A percentile compares a stretch with the other conserved stretches of the same genome.
Evolutionary conservation across 2,888 invertebrate species (phyloP).

Genomic region (Galerucella nymphaeae): DNA sequence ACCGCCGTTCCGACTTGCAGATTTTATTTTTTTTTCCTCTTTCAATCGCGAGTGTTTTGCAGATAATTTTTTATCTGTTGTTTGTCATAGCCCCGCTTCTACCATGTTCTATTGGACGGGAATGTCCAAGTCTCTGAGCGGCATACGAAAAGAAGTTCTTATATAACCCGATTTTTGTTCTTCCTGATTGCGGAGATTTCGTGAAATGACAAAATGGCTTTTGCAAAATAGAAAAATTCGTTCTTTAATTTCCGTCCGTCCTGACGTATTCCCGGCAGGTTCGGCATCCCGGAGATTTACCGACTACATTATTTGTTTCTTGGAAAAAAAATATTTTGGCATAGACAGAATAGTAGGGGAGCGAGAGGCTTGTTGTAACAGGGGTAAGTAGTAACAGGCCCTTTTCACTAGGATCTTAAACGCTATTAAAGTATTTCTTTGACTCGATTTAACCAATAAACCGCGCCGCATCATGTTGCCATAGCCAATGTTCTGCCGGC

Average conservation of each 20-base stretch:
- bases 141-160: slow-evolving; percentile 5
- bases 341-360: too few species aligned
- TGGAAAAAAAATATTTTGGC: background rate
- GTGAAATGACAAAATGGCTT: slow-evolving; percentile 7
- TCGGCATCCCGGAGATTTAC: background rate
- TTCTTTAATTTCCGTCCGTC: slow-evolving; percentile 10
- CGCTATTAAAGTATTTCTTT: too few species aligned
- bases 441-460: too few species aligned
- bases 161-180: slow-evolving; percentile 14
- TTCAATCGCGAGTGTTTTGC: background rate
- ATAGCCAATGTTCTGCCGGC: too few species aligned
- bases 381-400: too few species aligned
- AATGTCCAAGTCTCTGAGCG: slow-evolving; percentile 8
- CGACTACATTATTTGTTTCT: background rate
- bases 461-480: too few species aligned
- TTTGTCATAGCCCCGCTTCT: background rate
- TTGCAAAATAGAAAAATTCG: slow-evolving; percentile 7
- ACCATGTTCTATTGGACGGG: background rate
- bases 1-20: background rate
- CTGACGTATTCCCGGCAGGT: slow-evolving; percentile 5
- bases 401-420: background rate
- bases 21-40: background rate
- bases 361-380: too few species aligned
- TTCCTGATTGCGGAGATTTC: slow-evolving; percentile 13
- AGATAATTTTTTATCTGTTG: slow-evolving; percentile 11